Percentiles rank a stretch among this genome's conserved stretches.
These are phyloP conservation scores for Hemaris fuciformis DNA, from an alignment of 2,888 invertebrate species.

Conservation along the genomic window DNA sequence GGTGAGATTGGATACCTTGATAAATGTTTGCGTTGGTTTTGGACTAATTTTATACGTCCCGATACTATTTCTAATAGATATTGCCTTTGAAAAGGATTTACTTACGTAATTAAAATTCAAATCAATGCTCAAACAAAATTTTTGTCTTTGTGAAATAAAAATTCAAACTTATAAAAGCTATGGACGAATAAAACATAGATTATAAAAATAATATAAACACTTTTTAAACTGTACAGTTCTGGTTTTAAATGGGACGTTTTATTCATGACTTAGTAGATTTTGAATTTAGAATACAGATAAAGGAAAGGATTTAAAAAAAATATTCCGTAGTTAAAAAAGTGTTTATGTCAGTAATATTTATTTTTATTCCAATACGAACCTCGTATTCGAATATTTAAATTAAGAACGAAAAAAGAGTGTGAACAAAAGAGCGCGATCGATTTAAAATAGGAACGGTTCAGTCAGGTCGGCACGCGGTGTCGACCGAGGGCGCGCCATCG, in stretches of 20 bases:
- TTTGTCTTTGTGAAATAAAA: background rate
- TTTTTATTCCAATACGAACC: background rate
- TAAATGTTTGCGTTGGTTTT: conserved; percentile 21
- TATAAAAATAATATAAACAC: background rate
- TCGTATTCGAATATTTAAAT: background rate
- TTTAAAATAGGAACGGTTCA: background rate
- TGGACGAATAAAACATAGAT: background rate
- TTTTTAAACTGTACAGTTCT: background rate
- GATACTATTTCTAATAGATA: conserved; percentile 11
- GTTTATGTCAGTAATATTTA: background rate
- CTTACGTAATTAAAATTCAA: background rate
- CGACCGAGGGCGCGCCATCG: conserved; percentile 19
- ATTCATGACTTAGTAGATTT: background rate
- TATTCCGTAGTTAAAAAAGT: background rate
- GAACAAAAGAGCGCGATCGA: conserved; percentile 2
- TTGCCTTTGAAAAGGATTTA: background rate
- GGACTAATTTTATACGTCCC: conserved; percentile 19
- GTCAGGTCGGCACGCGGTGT: conserved; percentile 11
- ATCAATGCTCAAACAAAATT: background rate
- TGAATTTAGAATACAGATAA: background rate
- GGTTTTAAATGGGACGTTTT: background rate
- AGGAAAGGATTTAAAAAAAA: background rate
- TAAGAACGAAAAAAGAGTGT: background rate
- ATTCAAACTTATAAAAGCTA: background rate
- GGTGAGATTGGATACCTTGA: background rate